Base-by-base conservation (phyloP, 2,113 vertebrate genomes). In the Ovibos moschatus region DNA sequence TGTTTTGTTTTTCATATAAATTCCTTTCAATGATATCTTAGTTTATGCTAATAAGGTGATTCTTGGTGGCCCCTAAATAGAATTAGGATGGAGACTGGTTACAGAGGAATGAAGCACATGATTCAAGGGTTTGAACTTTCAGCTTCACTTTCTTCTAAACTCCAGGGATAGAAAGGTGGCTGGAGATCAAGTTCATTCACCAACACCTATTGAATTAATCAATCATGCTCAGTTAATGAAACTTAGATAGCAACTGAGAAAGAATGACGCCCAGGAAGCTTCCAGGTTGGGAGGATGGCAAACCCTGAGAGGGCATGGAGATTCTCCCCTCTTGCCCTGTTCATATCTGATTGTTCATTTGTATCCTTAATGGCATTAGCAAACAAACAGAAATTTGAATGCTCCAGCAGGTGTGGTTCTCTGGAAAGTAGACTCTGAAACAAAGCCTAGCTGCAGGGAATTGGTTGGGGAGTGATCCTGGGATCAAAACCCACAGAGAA, bases 121-220 rank as follows among this genome's bases (percentile, higher is more conserved):
- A 19, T 50, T 57, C 12, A 40, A 58, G 8, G 14, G 36, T 36
- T 30, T 8, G 62, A n/a, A 62, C 33, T 84, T 79, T 85, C 23
- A 81, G 5, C 23, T 25, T 40, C 91, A 40, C 19, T 10, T 84
- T 33, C 36, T 60, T 76, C n/a, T 30, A 3, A 58, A 33, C 51
- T 95, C n/a, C 40, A 40, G 51, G 81, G 28, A 40, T 47, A 51
- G 36, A 13, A 86, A 50, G 15, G 62, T 30, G 19, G 74, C 47
- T 96, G 33, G 74, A 95, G 45, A 47, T 81, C 5, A 33, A 74
- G n/a, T 74, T 93, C 9, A 8, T 90, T 87, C 19, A 40, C 74
- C 36, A 93, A 30, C 19, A 43, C 76, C 13, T 87, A 87, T 7
- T 14, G 40, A 78, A 50, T 91, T 74, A 30, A 43, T 91, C 15